A percentile compares a stretch with the other conserved stretches of the same genome.
Conservation (phyloP, 2,113 vertebrate genomes). For the Vombatus ursinus region DNA sequence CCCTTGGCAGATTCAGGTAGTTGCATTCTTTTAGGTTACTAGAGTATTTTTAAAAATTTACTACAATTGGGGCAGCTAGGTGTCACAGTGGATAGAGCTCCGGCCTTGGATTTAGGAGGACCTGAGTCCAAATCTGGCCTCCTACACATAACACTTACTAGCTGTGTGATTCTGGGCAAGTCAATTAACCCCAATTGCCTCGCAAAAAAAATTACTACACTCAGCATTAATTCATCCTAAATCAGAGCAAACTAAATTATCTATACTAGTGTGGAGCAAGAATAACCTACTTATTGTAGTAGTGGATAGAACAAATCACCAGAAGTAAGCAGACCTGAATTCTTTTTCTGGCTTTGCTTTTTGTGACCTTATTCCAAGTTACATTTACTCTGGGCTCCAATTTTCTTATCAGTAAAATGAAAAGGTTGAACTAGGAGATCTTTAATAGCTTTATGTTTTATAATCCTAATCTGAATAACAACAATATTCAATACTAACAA, state of each 20-base stretch:
- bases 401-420: background rate
- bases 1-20: background rate
- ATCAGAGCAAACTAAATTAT: background rate
- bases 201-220: background rate
- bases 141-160: too few relatives aligned
- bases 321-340: background rate
- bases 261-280: background rate
- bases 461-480: background rate
- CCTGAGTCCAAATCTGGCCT: too few relatives aligned
- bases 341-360: background rate
- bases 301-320: background rate
- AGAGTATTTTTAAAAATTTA: background rate
- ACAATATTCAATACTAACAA: background rate
- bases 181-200: too few relatives aligned
- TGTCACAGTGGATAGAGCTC: too few relatives aligned
- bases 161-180: too few relatives aligned
- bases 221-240: background rate
- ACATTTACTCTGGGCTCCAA: background rate
- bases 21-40: constrained; percentile 5
- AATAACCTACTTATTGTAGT: background rate
- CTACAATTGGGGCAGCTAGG: too few relatives aligned
- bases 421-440: background rate
- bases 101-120: too few relatives aligned
- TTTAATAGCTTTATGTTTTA: background rate
- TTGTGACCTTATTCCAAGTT: background rate